Evolutionary conservation across 2,888 invertebrate species (phyloP).

Genomic region (Pollenia angustigena): DNA sequence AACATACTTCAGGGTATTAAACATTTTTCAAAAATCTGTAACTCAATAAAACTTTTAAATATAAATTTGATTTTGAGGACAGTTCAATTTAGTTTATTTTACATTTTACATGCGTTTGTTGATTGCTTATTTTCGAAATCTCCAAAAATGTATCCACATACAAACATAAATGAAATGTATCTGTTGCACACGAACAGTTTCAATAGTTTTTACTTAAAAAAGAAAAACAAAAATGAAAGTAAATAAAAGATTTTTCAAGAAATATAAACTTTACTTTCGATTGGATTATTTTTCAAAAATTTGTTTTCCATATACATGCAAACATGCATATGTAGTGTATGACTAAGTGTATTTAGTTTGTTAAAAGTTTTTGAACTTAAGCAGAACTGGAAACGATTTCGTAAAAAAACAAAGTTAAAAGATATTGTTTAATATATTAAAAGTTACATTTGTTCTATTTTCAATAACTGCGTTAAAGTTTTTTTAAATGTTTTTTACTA

Average conservation of each 20-base stretch:
- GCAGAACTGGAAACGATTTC: too few relatives aligned
- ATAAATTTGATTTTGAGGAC: background rate
- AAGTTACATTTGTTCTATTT: too few relatives aligned
- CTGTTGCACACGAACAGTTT: background rate
- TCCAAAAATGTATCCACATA: background rate
- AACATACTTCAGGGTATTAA: background rate
- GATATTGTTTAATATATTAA: too few relatives aligned
- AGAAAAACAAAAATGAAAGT: background rate
- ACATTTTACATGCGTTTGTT: background rate
- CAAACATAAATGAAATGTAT: background rate
- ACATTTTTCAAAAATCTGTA: background rate
- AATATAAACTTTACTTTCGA: background rate
- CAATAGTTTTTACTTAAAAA: background rate
- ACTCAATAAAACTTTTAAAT: conserved; percentile 7
- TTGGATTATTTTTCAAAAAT: background rate
- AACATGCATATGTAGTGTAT: too few relatives aligned
- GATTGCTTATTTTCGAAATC: background rate
- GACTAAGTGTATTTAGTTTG: too few relatives aligned
- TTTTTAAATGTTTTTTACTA: too few relatives aligned
- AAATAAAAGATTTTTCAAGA: background rate
- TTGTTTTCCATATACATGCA: background rate
- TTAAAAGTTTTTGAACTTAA: too few relatives aligned
- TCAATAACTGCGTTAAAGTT: too few relatives aligned
- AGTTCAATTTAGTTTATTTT: background rate
- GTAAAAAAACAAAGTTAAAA: too few relatives aligned